Conservation (phyloP, 2,113 vertebrate genomes). For the Mormyrus lacerda region DNA sequence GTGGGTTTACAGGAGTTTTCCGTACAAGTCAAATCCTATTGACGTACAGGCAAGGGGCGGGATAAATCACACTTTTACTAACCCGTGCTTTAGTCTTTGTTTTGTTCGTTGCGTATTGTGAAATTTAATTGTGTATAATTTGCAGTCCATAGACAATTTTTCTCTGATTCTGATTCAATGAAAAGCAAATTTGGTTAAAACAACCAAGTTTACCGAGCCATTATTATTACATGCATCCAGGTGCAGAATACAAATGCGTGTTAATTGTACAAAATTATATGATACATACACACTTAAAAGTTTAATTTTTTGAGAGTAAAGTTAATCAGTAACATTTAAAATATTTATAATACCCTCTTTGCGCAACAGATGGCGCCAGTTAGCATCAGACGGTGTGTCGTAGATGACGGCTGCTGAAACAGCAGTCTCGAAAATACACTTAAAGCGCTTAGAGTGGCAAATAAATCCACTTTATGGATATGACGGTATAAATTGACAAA, state of each 20-base stretch:
- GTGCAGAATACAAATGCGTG: not conserved
- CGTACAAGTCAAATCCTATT: constrained; percentile 12
- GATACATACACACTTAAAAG: not conserved
- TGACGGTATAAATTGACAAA: not conserved
- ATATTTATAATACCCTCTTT: not conserved
- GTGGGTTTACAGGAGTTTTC: not conserved
- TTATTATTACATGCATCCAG: not conserved
- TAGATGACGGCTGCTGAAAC: not conserved
- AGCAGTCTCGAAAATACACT: not conserved
- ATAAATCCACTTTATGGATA: not conserved
- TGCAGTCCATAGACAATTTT: not conserved
- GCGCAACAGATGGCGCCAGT: constrained; percentile 42
- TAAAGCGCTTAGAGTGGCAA: not conserved
- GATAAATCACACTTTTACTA: constrained; percentile 2
- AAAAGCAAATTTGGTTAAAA: not conserved
- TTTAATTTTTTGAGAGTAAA: not conserved
- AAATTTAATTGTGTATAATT: not conserved
- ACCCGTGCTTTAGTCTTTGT: not conserved
- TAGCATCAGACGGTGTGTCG: constrained; percentile 17
- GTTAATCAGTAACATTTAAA: not conserved
- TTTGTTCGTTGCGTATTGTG: not conserved
- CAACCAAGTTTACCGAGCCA: not conserved
- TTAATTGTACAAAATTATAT: not conserved
- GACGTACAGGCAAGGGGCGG: constrained; percentile 34
- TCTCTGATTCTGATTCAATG: not conserved